These are phyloP conservation scores for Agapornis roseicollis DNA, from an alignment of 2,113 vertebrate genomes.

Conservation along the genomic window DNA sequence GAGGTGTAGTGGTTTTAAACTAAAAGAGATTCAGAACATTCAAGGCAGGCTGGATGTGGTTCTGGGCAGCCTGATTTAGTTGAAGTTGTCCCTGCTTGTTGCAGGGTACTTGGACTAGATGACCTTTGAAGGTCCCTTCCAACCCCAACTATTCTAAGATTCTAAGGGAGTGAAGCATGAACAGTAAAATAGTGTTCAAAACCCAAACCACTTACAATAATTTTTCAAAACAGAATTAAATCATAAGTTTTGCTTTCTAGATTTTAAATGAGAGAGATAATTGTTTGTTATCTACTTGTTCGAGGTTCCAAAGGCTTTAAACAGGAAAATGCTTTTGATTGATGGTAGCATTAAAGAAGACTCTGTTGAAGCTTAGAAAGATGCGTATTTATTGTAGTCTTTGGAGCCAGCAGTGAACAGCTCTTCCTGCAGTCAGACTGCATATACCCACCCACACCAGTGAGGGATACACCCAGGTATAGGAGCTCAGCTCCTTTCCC, in stretches of 20 bases:
- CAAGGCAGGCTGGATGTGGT: not conserved
- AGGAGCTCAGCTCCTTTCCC: not conserved
- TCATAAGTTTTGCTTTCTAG: not conserved
- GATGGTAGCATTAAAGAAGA: not conserved
- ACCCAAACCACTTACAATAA: not conserved
- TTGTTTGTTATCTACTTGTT: accelerated
- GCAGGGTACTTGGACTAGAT: not conserved
- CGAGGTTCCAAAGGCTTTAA: not conserved
- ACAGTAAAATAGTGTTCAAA: not conserved
- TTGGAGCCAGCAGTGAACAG: not conserved
- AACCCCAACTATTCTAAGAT: not conserved
- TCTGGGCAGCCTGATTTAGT: not conserved
- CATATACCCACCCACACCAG: not conserved
- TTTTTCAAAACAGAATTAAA: not conserved
- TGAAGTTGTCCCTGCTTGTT: not conserved
- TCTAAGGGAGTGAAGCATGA: not conserved
- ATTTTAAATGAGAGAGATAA: not conserved
- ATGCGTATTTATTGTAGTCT: not conserved
- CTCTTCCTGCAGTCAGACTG: not conserved
- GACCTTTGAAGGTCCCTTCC: not conserved
- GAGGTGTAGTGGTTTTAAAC: not conserved
- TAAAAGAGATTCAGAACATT: not conserved
- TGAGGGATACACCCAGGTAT: not conserved
- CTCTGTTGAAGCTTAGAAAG: not conserved
- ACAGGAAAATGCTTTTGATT: not conserved